phyloP scores from a whole-genome alignment of 2,113 vertebrate genomes.

The Nanorana parkeri region DNA sequence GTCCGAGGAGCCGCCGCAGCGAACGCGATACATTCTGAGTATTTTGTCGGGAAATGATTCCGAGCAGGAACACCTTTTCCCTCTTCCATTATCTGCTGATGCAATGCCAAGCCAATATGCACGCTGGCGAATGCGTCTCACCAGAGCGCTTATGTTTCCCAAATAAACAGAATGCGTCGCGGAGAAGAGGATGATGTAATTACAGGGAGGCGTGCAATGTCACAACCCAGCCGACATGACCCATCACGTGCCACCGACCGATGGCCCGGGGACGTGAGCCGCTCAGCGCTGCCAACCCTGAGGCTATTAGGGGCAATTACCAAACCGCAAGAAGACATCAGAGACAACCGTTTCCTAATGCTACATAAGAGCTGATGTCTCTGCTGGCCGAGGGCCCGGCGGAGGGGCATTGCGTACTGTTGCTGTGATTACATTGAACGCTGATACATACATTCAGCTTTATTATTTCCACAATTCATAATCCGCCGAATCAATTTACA shows the following conservation, averaged over 20 bases:
- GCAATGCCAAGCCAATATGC: conserved; percentile 76
- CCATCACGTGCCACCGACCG: not conserved
- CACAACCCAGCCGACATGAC: not conserved
- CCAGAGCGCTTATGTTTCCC: not conserved
- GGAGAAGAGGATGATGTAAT: conserved; percentile 1
- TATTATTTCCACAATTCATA: not conserved
- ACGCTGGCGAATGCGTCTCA: conserved; percentile 68
- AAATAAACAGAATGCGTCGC: not conserved
- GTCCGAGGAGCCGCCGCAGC: conserved; percentile 59
- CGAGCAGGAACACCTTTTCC: conserved; percentile 73
- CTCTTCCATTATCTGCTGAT: conserved; percentile 80
- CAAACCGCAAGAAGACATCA: conserved; percentile 19
- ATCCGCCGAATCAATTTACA: not conserved
- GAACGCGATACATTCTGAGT: conserved; percentile 75
- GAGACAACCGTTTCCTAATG: not conserved
- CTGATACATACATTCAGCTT: not conserved
- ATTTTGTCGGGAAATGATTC: conserved; percentile 78
- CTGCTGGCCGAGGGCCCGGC: not conserved
- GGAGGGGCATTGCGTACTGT: not conserved
- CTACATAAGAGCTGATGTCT: not conserved
- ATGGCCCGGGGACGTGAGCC: not conserved
- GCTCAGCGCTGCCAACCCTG: not conserved
- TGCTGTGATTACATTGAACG: not conserved
- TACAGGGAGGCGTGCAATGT: not conserved
- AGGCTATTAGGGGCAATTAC: not conserved